Evolutionary conservation across 2,888 invertebrate species (phyloP).

Genomic region (Sinelater perroti): DNA sequence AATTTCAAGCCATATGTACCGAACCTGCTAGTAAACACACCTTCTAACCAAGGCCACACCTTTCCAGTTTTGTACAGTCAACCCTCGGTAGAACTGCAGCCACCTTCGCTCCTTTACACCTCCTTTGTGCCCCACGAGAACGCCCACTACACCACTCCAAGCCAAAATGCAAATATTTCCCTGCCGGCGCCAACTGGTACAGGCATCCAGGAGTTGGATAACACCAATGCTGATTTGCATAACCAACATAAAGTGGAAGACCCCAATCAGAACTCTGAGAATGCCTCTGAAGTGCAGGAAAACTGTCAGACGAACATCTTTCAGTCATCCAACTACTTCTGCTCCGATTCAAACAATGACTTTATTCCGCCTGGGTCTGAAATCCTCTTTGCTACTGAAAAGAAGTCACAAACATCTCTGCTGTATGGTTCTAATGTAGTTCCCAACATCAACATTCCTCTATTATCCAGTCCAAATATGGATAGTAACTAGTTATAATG

Average conservation of each 20-base stretch:
- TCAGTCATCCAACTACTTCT: conserved; percentile 73
- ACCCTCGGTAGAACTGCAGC: conserved; percentile 40
- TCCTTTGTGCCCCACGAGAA: conserved; percentile 53
- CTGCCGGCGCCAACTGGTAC: neutral
- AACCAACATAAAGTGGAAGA: conserved; percentile 1
- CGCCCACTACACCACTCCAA: neutral
- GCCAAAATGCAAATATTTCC: conserved; percentile 2
- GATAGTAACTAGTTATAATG: too few relatives aligned
- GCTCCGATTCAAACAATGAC: conserved; percentile 61
- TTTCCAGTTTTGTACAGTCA: conserved; percentile 57
- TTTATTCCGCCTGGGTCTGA: conserved; percentile 70
- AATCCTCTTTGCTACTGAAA: conserved; percentile 63
- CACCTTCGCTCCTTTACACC: conserved; percentile 62
- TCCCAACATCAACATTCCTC: conserved; percentile 25
- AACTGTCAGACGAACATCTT: conserved; percentile 57
- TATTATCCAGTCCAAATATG: conserved; percentile 15
- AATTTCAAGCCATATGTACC: conserved; percentile 22
- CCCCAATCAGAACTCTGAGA: conserved; percentile 2
- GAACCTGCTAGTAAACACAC: conserved; percentile 40
- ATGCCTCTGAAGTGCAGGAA: neutral
- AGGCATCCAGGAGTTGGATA: conserved; percentile 15
- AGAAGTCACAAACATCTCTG: conserved; percentile 10
- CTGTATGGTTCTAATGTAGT: conserved; percentile 21
- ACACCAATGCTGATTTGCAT: conserved; percentile 5
- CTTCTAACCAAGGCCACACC: conserved; percentile 48